These are phyloP conservation scores for Alviniconcha marisindica DNA, from an alignment of 1,140 invertebrate species.

Conservation along the genomic window DNA sequence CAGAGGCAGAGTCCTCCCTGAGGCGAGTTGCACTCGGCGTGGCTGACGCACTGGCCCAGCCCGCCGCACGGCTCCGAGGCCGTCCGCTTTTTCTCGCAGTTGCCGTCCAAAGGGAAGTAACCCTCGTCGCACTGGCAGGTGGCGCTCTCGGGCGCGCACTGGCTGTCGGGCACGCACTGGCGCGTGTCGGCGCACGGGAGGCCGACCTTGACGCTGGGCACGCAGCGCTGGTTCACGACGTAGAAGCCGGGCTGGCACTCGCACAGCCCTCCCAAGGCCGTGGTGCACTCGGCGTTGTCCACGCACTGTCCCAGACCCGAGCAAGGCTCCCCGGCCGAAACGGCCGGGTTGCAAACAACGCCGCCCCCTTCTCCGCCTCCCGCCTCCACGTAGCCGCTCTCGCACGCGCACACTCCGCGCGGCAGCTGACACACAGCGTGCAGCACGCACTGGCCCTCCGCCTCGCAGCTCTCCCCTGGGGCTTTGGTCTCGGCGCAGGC, in stretches of 20 bases:
- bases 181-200: conserved; percentile 6
- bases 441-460: conserved; percentile 23
- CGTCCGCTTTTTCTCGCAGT: conserved; percentile 21
- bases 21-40: conserved; percentile 40
- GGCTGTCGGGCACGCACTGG: conserved; percentile 29
- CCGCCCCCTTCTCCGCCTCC: no score
- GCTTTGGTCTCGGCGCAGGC: background rate
- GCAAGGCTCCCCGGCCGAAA: conserved; percentile 20
- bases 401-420: conserved; percentile 28
- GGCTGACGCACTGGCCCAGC: conserved; percentile 31
- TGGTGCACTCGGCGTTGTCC: conserved; percentile 41
- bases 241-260: conserved; percentile 40
- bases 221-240: background rate
- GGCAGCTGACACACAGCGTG: conserved; percentile 5
- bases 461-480: conserved; percentile 15
- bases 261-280: conserved; percentile 36
- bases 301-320: conserved; percentile 28
- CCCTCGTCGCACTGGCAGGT: conserved; percentile 37
- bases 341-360: conserved; percentile 29
- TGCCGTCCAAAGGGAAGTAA: conserved; percentile 8
- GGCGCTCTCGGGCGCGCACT: conserved; percentile 9
- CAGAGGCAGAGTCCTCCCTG: conserved; percentile 32
- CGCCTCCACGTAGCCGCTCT: conserved; percentile 13
- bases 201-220: conserved; percentile 26
- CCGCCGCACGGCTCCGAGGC: conserved; percentile 29